A percentile compares a stretch with the other conserved stretches of the same genome.
phyloP scores from a whole-genome alignment of 2,888 invertebrate genomes.

The Agonopterix alstromeriana region DNA sequence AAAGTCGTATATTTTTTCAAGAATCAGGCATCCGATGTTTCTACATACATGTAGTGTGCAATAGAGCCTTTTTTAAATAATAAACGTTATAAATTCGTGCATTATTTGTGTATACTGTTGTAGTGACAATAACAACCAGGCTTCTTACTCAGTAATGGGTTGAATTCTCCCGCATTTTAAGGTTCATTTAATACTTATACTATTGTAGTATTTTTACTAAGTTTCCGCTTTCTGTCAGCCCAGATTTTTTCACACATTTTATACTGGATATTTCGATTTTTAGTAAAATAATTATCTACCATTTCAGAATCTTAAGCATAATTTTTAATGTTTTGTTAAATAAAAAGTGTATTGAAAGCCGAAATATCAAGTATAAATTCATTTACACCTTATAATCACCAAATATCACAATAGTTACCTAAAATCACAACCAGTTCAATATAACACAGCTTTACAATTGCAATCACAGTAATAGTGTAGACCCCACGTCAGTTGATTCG shows the following conservation, averaged over 20 bases:
- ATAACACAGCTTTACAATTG: constrained; percentile 70
- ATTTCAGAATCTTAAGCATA: neutral
- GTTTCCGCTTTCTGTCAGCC: constrained; percentile 28
- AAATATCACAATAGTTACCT: constrained; percentile 76
- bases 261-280: neutral
- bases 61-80: constrained; percentile 26
- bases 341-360: neutral
- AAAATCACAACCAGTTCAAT: constrained; percentile 69
- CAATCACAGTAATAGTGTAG: constrained; percentile 55
- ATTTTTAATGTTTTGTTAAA: too few species aligned
- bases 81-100: constrained; percentile 16
- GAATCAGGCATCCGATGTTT: constrained; percentile 5
- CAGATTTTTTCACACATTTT: constrained; percentile 19
- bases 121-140: constrained; percentile 56
- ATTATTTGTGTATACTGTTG: constrained; percentile 50
- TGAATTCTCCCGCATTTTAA: constrained; percentile 13
- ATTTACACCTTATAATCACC: constrained; percentile 46
- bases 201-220: constrained; percentile 16
- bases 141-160: constrained; percentile 22
- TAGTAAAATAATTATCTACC: neutral
- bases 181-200: constrained; percentile 5
- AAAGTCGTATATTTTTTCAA: neutral
- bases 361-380: constrained; percentile 20
- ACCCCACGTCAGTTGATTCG: constrained; percentile 25
- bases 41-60: constrained; percentile 23